phyloP scores from a whole-genome alignment of 2,888 invertebrate species.

The Eupithecia tripunctaria region DNA sequence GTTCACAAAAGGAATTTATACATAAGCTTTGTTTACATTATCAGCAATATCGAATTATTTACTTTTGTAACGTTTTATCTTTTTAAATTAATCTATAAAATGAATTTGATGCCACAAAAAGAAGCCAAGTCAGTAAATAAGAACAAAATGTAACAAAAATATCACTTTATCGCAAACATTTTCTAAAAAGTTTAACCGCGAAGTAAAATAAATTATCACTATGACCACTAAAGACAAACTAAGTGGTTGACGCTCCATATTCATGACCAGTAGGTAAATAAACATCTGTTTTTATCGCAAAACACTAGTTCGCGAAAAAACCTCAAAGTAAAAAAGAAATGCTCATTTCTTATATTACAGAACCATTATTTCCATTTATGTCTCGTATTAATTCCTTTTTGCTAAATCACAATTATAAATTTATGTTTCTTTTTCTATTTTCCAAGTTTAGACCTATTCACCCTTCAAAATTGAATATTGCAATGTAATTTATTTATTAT shows the following conservation, averaged over 20 bases:
- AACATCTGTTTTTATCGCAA: neutral
- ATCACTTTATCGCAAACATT: neutral
- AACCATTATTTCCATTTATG: neutral
- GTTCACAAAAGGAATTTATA: too few relatives aligned
- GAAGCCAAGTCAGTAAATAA: neutral
- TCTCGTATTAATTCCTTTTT: slow-evolving; percentile 4
- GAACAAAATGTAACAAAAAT: neutral
- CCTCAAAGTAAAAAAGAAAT: neutral
- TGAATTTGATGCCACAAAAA: neutral
- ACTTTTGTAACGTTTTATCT: neutral
- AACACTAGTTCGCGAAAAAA: slow-evolving; percentile 2
- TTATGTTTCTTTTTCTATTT: neutral
- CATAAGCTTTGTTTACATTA: neutral
- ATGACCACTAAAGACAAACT: neutral
- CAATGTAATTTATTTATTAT: neutral
- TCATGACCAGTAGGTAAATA: slow-evolving; percentile 3
- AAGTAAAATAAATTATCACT: neutral
- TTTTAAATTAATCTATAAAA: too few relatives aligned
- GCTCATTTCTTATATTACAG: neutral
- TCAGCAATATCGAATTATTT: neutral
- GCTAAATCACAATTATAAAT: neutral
- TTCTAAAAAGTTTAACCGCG: neutral
- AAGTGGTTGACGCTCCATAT: slow-evolving; percentile 7
- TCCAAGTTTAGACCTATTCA: neutral
- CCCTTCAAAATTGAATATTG: neutral